A percentile compares a stretch with the other conserved stretches of the same genome.
Conservation (phyloP, 2,113 vertebrate species). For the Ramphastos sulfuratus region DNA sequence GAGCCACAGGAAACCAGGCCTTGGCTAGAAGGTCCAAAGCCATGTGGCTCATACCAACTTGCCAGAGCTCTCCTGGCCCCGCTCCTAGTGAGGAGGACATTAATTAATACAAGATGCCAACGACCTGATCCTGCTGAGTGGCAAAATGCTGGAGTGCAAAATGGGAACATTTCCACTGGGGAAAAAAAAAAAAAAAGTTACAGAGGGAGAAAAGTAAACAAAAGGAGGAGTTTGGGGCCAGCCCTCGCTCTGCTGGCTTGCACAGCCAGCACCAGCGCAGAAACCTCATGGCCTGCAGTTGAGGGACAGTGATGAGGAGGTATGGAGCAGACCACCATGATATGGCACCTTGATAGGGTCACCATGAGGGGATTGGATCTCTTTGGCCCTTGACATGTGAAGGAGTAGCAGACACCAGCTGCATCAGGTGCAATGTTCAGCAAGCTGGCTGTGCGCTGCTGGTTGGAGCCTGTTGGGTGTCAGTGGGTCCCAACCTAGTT, state of each 20-base stretch:
- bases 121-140: not conserved
- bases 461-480: fast-evolving
- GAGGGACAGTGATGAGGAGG: not conserved
- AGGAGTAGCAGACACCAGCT: not conserved
- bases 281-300: not conserved
- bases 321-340: not conserved
- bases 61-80: constrained; percentile 1
- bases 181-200: not conserved
- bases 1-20: not conserved
- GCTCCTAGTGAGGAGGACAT: not conserved
- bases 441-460: not conserved
- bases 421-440: not conserved
- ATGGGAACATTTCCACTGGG: not conserved
- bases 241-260: not conserved
- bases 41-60: not conserved
- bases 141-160: not conserved
- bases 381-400: not conserved
- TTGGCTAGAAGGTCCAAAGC: constrained; percentile 29
- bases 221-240: not conserved
- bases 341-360: not conserved
- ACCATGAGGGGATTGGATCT: not conserved
- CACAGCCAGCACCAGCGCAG: not conserved
- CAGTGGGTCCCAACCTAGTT: not conserved
- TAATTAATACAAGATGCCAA: not conserved
- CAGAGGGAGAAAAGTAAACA: not conserved